Evolutionary conservation across 92 coral and sea anemone genomes (phyloP).

Genomic region (Virgularia gustaviana): DNA sequence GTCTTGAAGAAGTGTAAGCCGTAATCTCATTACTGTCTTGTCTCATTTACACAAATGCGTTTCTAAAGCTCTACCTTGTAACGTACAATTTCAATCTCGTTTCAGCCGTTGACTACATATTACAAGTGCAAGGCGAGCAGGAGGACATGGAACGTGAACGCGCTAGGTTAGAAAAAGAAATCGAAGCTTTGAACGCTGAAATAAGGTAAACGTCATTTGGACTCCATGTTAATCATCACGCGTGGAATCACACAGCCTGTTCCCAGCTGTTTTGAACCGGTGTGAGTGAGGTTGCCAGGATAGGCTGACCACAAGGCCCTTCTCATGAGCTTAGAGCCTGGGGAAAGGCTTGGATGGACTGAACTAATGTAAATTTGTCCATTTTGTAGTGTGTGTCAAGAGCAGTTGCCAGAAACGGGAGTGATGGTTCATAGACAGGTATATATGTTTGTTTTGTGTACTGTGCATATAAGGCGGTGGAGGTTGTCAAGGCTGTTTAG

Average conservation of each 20-base stretch:
- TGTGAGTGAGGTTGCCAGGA: too few relatives aligned
- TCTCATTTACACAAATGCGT: not conserved
- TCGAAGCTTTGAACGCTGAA: slow-evolving; percentile 68
- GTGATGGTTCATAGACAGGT: slow-evolving; percentile 95
- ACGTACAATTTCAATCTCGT: not conserved
- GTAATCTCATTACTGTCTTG: not conserved
- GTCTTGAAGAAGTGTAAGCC: slow-evolving; percentile 84
- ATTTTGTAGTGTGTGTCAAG: slow-evolving; percentile 78
- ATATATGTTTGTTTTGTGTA: too few relatives aligned
- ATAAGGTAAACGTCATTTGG: slow-evolving; percentile 78
- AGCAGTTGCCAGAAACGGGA: slow-evolving; percentile 93
- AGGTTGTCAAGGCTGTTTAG: too few relatives aligned
- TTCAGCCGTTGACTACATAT: slow-evolving; percentile 85
- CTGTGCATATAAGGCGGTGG: too few relatives aligned
- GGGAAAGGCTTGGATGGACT: too few relatives aligned
- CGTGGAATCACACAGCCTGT: too few relatives aligned
- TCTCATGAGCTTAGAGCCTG: too few relatives aligned
- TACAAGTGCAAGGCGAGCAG: slow-evolving; percentile 79
- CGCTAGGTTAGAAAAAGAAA: slow-evolving; percentile 66
- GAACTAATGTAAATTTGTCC: too few relatives aligned
- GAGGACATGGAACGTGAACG: slow-evolving; percentile 68
- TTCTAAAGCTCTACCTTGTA: not conserved
- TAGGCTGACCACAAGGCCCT: too few relatives aligned
- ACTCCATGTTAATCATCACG: too few relatives aligned
- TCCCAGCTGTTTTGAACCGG: too few relatives aligned